phyloP scores from a whole-genome alignment of 37 sponge, comb jelly and placozoan genomes.

The Chondrilla cf. caribensis region DNA sequence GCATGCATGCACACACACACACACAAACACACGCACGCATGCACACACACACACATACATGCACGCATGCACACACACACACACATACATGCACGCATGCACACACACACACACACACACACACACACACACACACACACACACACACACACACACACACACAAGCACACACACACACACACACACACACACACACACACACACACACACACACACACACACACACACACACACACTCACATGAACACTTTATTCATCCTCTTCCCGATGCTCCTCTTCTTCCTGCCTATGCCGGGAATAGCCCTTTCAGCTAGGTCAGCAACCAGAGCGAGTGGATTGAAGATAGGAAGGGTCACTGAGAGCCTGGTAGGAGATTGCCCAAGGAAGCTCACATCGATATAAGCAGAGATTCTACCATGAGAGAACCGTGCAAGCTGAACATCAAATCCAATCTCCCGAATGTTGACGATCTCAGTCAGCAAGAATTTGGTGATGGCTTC shows the following conservation, averaged over 20 bases:
- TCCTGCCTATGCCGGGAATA: background rate
- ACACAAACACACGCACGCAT: no score
- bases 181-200: no score
- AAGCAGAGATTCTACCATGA: background rate
- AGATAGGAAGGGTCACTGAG: background rate
- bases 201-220: no score
- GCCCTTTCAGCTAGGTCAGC: background rate
- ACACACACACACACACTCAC: no score
- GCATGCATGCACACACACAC: no score
- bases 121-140: no score
- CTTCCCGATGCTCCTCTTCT: background rate
- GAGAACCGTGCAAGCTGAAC: background rate
- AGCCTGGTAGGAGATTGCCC: background rate
- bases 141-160: no score
- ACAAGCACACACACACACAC: no score
- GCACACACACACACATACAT: no score
- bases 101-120: no score
- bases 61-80: no score
- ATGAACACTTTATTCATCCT: background rate
- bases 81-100: no score
- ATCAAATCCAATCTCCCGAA: constrained; percentile 26
- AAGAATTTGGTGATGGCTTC: background rate
- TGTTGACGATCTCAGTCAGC: constrained; percentile 9
- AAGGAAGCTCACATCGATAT: background rate
- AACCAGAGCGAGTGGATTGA: constrained; percentile 17